Conservation (phyloP, 2,888 invertebrate species). For the Diarsia mendica region DNA sequence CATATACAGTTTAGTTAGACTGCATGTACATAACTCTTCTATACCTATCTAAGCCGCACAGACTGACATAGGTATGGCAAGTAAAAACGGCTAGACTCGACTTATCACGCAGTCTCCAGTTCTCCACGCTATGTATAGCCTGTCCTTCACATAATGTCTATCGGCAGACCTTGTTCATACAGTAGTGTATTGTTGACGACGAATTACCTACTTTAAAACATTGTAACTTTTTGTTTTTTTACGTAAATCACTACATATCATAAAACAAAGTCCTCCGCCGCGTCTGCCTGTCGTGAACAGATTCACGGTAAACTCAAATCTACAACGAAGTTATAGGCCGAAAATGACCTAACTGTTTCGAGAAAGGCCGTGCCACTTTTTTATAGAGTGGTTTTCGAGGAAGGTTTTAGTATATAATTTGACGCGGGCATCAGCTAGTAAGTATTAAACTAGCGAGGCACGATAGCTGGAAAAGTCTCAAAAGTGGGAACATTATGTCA, state of each 20-base stretch:
- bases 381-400: no score
- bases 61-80: conserved; percentile 2
- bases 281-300: no score
- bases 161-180: conserved; percentile 27
- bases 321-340: no score
- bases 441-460: no score
- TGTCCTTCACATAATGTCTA: conserved; percentile 46
- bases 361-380: no score
- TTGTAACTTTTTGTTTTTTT: background rate
- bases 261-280: no score
- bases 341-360: no score
- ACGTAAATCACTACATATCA: background rate
- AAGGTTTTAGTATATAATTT: no score
- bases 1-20: no score
- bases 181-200: conserved; percentile 15
- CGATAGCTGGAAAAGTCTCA: no score
- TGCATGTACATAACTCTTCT: background rate
- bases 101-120: conserved; percentile 39
- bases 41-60: background rate
- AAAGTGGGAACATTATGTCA: no score
- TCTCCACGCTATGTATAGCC: conserved; percentile 25
- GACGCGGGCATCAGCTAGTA: background rate
- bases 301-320: no score
- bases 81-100: conserved; percentile 34
- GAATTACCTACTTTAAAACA: conserved; percentile 19